Evolutionary conservation across 2,113 vertebrate genomes (phyloP).

Genomic region (Tragelaphus strepsiceros): DNA sequence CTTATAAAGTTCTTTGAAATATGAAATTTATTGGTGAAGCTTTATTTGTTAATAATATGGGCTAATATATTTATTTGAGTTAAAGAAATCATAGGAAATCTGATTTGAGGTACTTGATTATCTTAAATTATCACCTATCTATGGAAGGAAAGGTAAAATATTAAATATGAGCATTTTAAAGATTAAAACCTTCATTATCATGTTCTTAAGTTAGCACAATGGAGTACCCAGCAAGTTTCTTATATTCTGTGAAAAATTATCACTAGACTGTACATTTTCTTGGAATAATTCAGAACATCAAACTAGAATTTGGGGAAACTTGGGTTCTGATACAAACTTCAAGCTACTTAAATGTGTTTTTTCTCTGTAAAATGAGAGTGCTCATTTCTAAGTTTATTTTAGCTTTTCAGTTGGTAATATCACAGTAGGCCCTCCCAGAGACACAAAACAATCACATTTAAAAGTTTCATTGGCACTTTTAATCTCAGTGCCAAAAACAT

Average conservation of each 20-base stretch:
- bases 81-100: not conserved
- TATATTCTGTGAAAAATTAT: not conserved
- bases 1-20: not conserved
- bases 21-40: not conserved
- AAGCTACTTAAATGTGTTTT: not conserved
- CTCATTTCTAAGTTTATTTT: not conserved
- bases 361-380: not conserved
- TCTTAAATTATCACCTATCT: not conserved
- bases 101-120: not conserved
- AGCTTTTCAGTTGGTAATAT: not conserved
- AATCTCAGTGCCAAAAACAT: not conserved
- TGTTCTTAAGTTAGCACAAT: not conserved
- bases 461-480: not conserved
- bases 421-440: not conserved
- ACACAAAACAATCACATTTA: not conserved
- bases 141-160: not conserved
- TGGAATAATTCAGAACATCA: not conserved
- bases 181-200: not conserved
- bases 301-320: not conserved
- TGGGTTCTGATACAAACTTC: not conserved
- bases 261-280: not conserved
- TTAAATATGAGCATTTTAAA: not conserved
- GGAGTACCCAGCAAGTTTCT: not conserved
- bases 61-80: not conserved
- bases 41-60: not conserved